Evolutionary conservation across 2,797 vertebrate species (phyloP).

Genomic region (Pantherophis vulpinus): DNA sequence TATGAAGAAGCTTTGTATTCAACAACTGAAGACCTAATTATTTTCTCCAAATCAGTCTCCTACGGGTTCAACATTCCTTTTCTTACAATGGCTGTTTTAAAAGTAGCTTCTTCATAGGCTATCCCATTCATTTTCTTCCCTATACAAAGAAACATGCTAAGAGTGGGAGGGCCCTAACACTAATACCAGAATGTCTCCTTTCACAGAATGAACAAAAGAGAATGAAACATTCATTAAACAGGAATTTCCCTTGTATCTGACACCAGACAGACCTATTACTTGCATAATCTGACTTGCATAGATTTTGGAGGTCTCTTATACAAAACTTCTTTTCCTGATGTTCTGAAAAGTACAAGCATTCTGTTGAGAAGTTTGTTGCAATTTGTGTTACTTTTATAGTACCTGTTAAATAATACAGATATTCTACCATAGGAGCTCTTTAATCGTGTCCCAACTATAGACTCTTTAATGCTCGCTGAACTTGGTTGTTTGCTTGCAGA

Average conservation of each 20-base stretch:
- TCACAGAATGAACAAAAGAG: conserved; percentile 35
- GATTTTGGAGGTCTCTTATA: conserved; percentile 3
- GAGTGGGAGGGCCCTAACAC: not conserved
- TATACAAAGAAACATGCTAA: not conserved
- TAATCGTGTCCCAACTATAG: not conserved
- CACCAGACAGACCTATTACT: conserved; percentile 13
- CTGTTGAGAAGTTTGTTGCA: not conserved
- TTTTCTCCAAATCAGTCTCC: conserved; percentile 15
- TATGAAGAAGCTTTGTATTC: not conserved
- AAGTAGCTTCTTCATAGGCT: conserved; percentile 12
- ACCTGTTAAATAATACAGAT: fast-evolving
- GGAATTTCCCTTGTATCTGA: conserved; percentile 1
- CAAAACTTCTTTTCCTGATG: not conserved
- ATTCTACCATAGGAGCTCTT: not conserved
- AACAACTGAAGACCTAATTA: conserved; percentile 15
- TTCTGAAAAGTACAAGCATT: not conserved
- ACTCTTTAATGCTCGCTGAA: not conserved
- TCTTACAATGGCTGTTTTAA: conserved; percentile 48
- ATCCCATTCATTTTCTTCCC: not conserved
- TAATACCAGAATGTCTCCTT: conserved; percentile 3
- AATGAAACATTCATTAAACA: conserved; percentile 46
- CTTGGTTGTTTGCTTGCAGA: not conserved
- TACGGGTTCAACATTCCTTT: not conserved
- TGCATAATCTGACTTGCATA: not conserved
- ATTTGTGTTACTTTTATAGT: not conserved